Percentiles rank a stretch among this genome's conserved stretches.
Conservation (phyloP, 2,888 invertebrate genomes). For the Limulus polyphemus region DNA sequence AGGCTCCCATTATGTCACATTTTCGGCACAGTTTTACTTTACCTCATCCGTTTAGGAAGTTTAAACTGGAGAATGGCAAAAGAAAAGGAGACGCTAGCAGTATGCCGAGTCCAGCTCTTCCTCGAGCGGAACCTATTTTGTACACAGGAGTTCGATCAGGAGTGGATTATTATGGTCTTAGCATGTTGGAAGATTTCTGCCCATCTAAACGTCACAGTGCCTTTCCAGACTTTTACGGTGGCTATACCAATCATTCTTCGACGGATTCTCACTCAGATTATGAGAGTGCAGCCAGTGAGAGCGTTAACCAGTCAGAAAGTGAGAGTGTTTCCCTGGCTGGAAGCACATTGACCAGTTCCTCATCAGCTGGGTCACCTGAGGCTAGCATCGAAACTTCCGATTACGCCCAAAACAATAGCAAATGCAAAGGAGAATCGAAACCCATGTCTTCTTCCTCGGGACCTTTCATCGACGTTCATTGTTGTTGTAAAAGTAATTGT, state of each 20-base stretch:
- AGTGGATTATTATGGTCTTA: conserved; percentile 12
- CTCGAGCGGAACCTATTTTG: conserved; percentile 14
- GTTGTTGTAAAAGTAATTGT: too few species aligned
- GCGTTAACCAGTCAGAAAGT: too few species aligned
- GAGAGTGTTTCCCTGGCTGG: too few species aligned
- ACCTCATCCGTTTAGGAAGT: conserved; percentile 18
- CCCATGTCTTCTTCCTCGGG: too few species aligned
- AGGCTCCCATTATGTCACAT: conserved; percentile 8
- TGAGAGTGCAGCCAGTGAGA: conserved; percentile 6
- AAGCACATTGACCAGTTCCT: too few species aligned
- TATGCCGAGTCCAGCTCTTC: conserved; percentile 15
- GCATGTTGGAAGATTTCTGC: conserved; percentile 17
- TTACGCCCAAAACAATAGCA: too few species aligned
- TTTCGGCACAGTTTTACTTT: conserved; percentile 22
- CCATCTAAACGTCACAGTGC: conserved; percentile 9
- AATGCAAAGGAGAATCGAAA: too few species aligned
- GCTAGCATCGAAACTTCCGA: too few species aligned
- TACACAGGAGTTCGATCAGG: conserved; percentile 5
- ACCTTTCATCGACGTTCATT: too few species aligned
- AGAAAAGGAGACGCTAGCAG: conserved; percentile 8
- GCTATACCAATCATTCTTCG: conserved; percentile 10
- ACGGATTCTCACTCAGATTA: conserved; percentile 17
- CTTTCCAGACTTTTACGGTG: conserved; percentile 25
- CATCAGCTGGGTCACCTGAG: too few species aligned
- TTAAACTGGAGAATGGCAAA: conserved; percentile 13